Evolutionary conservation across 2,113 vertebrate genomes (phyloP).

Genomic region (Cynopterus brachyotis): DNA sequence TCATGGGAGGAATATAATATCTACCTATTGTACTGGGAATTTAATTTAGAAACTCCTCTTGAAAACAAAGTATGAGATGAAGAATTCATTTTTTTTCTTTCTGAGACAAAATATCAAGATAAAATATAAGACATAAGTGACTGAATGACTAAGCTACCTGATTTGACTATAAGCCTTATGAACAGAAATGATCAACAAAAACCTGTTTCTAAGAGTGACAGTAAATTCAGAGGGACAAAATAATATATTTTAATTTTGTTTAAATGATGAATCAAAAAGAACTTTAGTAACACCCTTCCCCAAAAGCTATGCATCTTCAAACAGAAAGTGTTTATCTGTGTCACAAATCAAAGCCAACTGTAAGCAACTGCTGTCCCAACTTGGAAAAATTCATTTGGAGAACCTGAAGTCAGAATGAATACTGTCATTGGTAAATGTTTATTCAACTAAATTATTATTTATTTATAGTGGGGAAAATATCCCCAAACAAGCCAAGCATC

Average conservation of each 20-base stretch:
- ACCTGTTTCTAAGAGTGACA: not conserved
- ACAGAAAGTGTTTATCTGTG: not conserved
- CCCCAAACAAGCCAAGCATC: not conserved
- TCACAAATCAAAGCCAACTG: not conserved
- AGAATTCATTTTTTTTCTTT: not conserved
- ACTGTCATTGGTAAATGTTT: not conserved
- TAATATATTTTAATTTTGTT: not conserved
- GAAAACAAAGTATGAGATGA: slow-evolving; percentile 56
- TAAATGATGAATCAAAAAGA: not conserved
- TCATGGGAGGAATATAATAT: slow-evolving; percentile 73
- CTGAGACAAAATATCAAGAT: slow-evolving; percentile 40
- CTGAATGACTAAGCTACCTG: not conserved
- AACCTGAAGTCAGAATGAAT: not conserved
- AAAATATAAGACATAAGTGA: slow-evolving; percentile 56
- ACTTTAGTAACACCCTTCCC: not conserved
- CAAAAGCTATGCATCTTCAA: not conserved
- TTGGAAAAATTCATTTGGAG: not conserved
- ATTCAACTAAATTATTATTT: not conserved
- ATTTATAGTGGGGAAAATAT: not conserved
- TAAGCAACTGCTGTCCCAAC: not conserved
- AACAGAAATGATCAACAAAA: not conserved
- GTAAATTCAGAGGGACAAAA: not conserved
- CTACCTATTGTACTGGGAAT: slow-evolving; percentile 49
- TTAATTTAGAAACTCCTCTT: slow-evolving; percentile 59
- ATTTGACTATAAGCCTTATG: not conserved